Base-by-base conservation (phyloP, 2,888 invertebrate genomes). In the Pogonocherus hispidulus region DNA sequence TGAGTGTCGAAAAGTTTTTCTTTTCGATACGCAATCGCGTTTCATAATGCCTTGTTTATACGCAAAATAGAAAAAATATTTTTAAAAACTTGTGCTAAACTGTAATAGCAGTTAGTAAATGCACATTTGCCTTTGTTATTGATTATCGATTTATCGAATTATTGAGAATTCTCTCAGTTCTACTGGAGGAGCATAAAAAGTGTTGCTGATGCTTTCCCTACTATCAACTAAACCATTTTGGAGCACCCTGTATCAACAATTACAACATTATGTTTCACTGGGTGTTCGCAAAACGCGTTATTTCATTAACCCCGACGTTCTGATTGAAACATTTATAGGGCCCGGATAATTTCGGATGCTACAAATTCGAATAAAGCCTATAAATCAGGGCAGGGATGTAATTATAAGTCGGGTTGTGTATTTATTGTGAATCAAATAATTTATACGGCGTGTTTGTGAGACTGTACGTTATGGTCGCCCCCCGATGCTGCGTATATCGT, bases 371-470 rank as follows among this genome's bases (percentile, higher is more conserved):
- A 75, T 77, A 73, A 72, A 72, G 72, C 67, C 70, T 69, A 78
- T 80, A 78, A 78, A 79, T 80, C 80, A 79, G 73, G 67, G 69
- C 71, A 69, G 72, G 75, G 72, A 70, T 73, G 75, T 77, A 78
- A 77, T 78, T 77, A 78, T 72, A 72, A 63, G 73, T 75, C 72
- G 73, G 71, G 71, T 74, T 77, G 77, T 75, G 74, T 78, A 79
- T 77, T 79, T 79, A 80, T 79, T 78, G 72, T 75, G 78, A 76
- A 76, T 76, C 75, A 77, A 76, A 78, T 78, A 77, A 79, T 78
- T 77, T 78, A 79, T 76, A 73, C 73, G 76, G 75, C 76, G 72
- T 73, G 76, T 76, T 78, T 78, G 76, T 72, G 75, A 77, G 72
- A 74, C 66, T 63, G 69, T 72, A 69, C 72, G 67, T 68, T 72